Conservation (phyloP, 2,797 vertebrate genomes). For the Clarias laeviceps region DNA sequence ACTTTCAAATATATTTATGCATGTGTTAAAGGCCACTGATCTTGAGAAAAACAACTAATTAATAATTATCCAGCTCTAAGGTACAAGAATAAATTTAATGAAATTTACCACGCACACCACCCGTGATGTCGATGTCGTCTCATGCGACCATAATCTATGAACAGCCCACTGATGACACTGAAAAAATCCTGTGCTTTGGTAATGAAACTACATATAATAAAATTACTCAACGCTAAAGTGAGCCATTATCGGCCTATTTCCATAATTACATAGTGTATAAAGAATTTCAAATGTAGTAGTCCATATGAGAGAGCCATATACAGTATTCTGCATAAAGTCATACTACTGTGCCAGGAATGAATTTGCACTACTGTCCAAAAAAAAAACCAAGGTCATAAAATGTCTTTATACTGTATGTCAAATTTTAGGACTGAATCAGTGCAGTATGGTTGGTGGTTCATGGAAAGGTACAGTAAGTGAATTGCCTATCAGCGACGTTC, state of each 20-base stretch:
- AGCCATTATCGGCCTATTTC: conserved; percentile 34
- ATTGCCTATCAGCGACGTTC: not conserved
- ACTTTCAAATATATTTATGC: conserved; percentile 17
- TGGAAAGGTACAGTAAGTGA: not conserved
- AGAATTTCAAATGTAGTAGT: conserved; percentile 23
- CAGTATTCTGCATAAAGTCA: conserved; percentile 10
- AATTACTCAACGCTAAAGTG: conserved; percentile 23
- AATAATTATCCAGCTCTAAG: conserved; percentile 3
- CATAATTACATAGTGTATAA: conserved; percentile 35
- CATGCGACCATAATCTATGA: not conserved
- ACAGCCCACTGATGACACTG: conserved; percentile 14
- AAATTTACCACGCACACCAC: conserved; percentile 13
- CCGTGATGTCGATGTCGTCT: not conserved
- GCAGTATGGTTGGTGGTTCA: not conserved
- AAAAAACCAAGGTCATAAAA: not conserved
- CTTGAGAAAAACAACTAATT: not conserved
- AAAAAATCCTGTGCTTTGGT: conserved; percentile 22
- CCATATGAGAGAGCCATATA: conserved; percentile 25
- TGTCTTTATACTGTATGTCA: conserved; percentile 6
- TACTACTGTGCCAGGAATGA: not conserved
- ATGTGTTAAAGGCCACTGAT: not conserved
- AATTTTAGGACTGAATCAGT: not conserved
- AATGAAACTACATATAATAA: conserved; percentile 21
- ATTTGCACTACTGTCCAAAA: conserved; percentile 5
- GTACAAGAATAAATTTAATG: conserved; percentile 9